Conservation (phyloP, 2,797 vertebrate genomes). For the Neosilurus hyrtlii region DNA sequence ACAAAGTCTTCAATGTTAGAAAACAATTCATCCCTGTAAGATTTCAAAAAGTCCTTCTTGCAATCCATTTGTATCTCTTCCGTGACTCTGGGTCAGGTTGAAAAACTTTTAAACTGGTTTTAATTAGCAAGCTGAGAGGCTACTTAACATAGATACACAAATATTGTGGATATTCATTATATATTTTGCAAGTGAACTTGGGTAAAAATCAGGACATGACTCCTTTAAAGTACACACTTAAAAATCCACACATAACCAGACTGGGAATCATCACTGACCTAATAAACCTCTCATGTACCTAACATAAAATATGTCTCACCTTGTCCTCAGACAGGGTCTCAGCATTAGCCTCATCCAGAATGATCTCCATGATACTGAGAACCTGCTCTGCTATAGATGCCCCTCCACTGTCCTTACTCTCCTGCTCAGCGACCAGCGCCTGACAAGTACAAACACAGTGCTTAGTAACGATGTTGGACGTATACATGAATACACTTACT, state of each 20-base stretch:
- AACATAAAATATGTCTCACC: constrained; percentile 65
- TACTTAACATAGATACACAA: too few relatives aligned
- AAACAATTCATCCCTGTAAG: too few relatives aligned
- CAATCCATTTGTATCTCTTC: too few relatives aligned
- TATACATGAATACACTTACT: background rate
- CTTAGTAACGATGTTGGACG: background rate
- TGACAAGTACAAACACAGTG: constrained; percentile 53
- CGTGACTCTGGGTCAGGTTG: too few relatives aligned
- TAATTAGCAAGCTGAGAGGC: too few relatives aligned
- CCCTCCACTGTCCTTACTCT: constrained; percentile 96
- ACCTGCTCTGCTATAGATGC: constrained; percentile 96
- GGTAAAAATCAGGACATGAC: too few relatives aligned
- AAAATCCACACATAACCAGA: background rate
- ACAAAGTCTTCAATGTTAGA: too few relatives aligned
- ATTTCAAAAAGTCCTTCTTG: too few relatives aligned
- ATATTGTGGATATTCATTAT: too few relatives aligned
- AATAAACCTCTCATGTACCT: background rate
- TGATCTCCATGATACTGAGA: constrained; percentile 99
- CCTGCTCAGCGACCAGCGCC: constrained; percentile 96
- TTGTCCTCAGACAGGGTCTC: constrained; percentile 96
- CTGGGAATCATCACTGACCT: background rate
- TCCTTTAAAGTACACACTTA: background rate
- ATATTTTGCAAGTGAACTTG: too few relatives aligned
- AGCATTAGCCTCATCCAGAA: constrained; percentile 95
- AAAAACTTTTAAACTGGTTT: too few relatives aligned